Conservation (phyloP, 2,797 vertebrate species). For the Parauchenoglanis ngamensis region DNA sequence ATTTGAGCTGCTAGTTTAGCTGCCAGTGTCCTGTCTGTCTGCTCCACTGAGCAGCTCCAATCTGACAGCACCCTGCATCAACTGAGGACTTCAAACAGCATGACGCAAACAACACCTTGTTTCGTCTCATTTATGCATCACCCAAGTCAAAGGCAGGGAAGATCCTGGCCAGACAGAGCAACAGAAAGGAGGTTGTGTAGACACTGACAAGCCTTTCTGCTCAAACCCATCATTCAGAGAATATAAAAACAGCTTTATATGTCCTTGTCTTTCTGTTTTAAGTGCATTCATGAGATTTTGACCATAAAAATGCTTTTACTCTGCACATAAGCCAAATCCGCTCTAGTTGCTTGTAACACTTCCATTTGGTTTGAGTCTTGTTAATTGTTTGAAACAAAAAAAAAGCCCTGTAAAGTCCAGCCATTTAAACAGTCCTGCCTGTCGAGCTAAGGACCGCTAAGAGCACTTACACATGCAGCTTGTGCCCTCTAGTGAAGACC, state of each 20-base stretch:
- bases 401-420: conserved; percentile 30
- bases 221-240: not conserved
- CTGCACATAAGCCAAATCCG: not conserved
- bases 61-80: conserved; percentile 26
- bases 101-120: conserved; percentile 28
- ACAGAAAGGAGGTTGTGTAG: not conserved
- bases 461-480: conserved; percentile 63
- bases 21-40: conserved; percentile 22
- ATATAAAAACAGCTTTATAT: conserved; percentile 2
- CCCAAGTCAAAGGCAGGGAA: not conserved
- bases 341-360: conserved; percentile 9
- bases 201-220: conserved; percentile 10
- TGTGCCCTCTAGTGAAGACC: conserved; percentile 79
- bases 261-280: not conserved
- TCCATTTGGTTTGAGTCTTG: conserved; percentile 24
- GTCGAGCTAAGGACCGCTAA: not conserved
- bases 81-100: conserved; percentile 27
- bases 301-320: conserved; percentile 24
- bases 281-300: not conserved
- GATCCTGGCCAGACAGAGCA: not conserved
- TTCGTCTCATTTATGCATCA: not conserved
- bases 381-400: conserved; percentile 26
- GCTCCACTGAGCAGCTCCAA: conserved; percentile 23
- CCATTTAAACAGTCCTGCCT: conserved; percentile 2
- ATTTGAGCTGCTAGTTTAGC: conserved; percentile 33